Base-by-base conservation (phyloP, 2,888 invertebrate genomes). In the Biston betularia region DNA sequence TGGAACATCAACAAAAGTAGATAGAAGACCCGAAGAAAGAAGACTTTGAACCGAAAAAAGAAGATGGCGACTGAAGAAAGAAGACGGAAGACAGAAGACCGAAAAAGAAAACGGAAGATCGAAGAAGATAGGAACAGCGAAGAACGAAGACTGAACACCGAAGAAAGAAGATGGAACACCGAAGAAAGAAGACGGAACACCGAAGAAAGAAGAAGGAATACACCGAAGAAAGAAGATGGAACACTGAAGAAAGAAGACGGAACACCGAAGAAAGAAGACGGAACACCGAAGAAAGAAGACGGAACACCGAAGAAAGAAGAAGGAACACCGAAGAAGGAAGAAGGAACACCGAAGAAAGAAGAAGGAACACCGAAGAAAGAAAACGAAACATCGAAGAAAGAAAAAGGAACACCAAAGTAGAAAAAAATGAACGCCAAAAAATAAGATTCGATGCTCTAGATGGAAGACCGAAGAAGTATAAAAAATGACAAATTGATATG, bases 31-130 rank as follows among this genome's bases (percentile, higher is more conserved):
- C 24, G 24, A 24, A 24, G 24, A 24, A 24, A 24, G 24, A 24
- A 24, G 24, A 24, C 24, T n/a, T n/a, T n/a, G n/a, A 24, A 56
- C 48, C n/a, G 14, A 65, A 54, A 11, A 24, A 12, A 5, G 49
- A 63, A 33, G 48, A 3, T 12, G 15, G 42, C 62, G 34, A 56
- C 24, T 33, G 40, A 48, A 65, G 62, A 53, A 44, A 12, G 15
- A 45, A 57, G 48, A 64, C 12, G 2, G 63, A 65, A 63, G 48
- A 64, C n/a, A 6, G 45, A 44, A 64, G 60, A 62, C n/a, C n/a
- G n/a, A n/a, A n/a, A n/a, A 7, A 14, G 10, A 48, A 48, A 14
- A 48, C 14, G 3, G 6, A 48, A 35, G n/a, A n/a, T n/a, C n/a
- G n/a, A 24, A 24, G 1, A 24, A 24, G 3, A 24, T n/a, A n/a